Percentiles rank a stretch among this genome's conserved stretches.
These are phyloP conservation scores for Lycocorax pyrrhopterus DNA, from an alignment of 2,113 vertebrate species.

Conservation along the genomic window DNA sequence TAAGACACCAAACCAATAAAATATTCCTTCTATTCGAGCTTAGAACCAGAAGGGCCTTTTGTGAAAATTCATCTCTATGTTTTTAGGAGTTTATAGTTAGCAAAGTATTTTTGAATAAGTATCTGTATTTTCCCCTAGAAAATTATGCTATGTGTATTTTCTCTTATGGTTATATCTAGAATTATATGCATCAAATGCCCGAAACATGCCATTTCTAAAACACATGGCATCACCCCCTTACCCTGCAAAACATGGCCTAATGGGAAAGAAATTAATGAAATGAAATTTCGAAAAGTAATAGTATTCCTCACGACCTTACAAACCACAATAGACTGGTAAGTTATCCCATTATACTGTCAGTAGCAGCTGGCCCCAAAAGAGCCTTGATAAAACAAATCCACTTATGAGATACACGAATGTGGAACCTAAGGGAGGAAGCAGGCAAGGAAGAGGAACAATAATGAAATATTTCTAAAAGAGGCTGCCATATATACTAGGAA, in stretches of 20 bases:
- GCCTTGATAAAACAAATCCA: neutral
- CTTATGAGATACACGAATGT: accelerated
- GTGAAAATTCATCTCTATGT: neutral
- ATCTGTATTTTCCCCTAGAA: neutral
- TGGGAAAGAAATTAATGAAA: neutral
- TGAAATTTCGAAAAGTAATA: neutral
- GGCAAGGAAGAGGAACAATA: neutral
- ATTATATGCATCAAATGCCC: neutral
- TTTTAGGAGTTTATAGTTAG: neutral
- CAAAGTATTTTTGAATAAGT: neutral
- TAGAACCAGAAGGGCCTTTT: neutral
- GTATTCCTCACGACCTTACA: neutral
- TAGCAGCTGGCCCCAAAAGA: neutral
- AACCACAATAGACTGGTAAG: neutral
- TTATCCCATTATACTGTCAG: neutral
- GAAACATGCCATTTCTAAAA: neutral
- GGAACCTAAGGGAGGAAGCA: neutral
- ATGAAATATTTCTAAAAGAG: neutral
- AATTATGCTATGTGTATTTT: neutral
- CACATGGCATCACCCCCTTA: neutral
- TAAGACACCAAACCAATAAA: neutral
- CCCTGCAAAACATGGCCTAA: neutral
- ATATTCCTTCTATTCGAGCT: neutral
- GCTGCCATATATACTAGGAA: neutral
- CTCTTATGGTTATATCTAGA: neutral